Evolutionary conservation across 1,140 invertebrate genomes (phyloP), one percentile per base, ranked within the genome.

Genomic region (Cyclina sinensis): DNA sequence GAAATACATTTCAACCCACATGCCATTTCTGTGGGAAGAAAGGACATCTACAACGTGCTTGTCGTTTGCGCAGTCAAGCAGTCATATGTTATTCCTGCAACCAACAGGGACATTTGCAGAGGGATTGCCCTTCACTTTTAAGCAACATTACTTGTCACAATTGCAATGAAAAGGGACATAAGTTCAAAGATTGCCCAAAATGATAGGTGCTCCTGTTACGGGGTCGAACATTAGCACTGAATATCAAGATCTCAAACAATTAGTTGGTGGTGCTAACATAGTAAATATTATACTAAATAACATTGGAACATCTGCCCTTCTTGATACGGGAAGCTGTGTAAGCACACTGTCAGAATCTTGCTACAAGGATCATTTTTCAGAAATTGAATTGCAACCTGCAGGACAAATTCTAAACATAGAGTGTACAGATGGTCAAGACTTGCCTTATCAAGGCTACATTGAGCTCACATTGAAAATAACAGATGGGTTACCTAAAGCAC

Each of bases 301-400:
- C 14, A 54, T 32, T 21, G 4, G 0, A n/a, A 51, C 46, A 0
- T 21, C 18, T 2, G 46, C 68, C 2, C 32, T 86, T 39, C 27
- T 86, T 14, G 83, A 76, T 86, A 86, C 83, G 12, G 83, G 83
- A 2, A 86, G 83, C 54, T 32, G 27, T 39, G 83, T 86, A 11
- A 86, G 83, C 70, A 37, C 73, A 57, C 7, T 82, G 16, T 57
- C 62, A 59, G 86, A 76, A 62, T 74, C 79, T 11, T 88, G 73
- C 76, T 73, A 37, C n/a, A 70, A 70, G 21, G 1, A 84, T 32
- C 11, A 84, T 73, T 39, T 84, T 70, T 65, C 39, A n/a, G 37
- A 70, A 37, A 54, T 54, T 18, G 46, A 84, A 21, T 43, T 84
- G 2, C 9, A 73, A 84, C 39, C 81, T 11, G 39, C 51, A 12